A percentile compares a stretch with the other conserved stretches of the same genome.
Evolutionary conservation across 1,140 invertebrate genomes (phyloP).

Genomic region (Caenorhabditis latens): DNA sequence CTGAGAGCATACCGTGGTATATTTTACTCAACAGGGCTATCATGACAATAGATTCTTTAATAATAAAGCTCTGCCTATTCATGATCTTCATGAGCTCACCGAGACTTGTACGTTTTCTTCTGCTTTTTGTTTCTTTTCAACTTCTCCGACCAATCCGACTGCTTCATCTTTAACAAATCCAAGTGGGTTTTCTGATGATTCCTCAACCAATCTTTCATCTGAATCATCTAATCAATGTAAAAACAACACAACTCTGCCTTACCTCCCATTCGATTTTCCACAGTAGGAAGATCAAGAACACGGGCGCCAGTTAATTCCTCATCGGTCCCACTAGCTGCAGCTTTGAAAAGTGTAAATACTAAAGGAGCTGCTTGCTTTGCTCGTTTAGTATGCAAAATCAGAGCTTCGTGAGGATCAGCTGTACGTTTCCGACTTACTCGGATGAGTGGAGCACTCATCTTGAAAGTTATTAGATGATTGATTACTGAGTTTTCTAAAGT

Average conservation of each 20-base stretch:
- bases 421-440: conserved; percentile 68
- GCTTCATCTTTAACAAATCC: conserved; percentile 46
- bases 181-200: conserved; percentile 21
- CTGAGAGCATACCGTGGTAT: too few relatives aligned
- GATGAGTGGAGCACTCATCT: conserved; percentile 63
- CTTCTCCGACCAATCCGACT: conserved; percentile 44
- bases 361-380: neutral
- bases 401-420: conserved; percentile 68
- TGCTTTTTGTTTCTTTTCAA: neutral
- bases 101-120: conserved; percentile 22
- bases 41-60: neutral
- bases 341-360: conserved; percentile 52
- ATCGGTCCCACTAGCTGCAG: conserved; percentile 11
- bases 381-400: conserved; percentile 60
- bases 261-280: neutral
- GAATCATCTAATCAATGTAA: too few relatives aligned
- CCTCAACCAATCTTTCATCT: neutral
- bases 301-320: neutral
- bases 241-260: neutral
- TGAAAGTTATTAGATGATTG: neutral
- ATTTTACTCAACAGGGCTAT: neutral
- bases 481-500: neutral
- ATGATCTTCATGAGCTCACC: conserved; percentile 1
- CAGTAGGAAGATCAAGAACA: conserved; percentile 27
- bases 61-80: neutral